phyloP scores from a whole-genome alignment of 2,797 vertebrate genomes.

The Loriculus beryllinus region DNA sequence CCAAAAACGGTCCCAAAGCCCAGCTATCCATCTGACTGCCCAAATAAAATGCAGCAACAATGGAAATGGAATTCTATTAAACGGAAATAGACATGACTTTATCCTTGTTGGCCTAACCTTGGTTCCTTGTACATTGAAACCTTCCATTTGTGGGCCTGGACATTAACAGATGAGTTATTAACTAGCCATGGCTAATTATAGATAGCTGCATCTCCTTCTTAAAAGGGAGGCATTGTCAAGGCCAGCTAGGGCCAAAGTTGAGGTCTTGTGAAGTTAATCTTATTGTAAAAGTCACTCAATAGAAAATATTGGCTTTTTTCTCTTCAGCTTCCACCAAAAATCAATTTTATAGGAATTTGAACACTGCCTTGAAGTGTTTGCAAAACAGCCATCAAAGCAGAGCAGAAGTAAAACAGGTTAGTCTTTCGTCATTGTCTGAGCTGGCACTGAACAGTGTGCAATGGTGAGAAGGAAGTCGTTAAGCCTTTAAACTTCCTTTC shows the following conservation, averaged over 20 bases:
- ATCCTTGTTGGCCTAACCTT: conserved; percentile 43
- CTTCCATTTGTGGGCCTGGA: conserved; percentile 40
- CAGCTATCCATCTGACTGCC: conserved; percentile 27
- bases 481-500: conserved; percentile 31
- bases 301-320: conserved; percentile 6
- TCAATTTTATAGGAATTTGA: conserved; percentile 54
- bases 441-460: neutral
- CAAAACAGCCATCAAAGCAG: conserved; percentile 34
- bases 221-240: conserved; percentile 48
- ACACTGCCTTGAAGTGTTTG: conserved; percentile 33
- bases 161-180: conserved; percentile 63
- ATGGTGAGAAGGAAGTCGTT: conserved; percentile 19
- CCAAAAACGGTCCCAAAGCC: neutral
- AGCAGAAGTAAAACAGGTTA: conserved; percentile 19
- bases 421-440: neutral
- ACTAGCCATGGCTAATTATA: conserved; percentile 61
- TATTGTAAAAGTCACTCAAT: conserved; percentile 31
- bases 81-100: conserved; percentile 36
- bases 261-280: conserved; percentile 58
- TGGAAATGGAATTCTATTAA: conserved; percentile 40
- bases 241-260: conserved; percentile 47
- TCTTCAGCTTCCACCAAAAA: conserved; percentile 15
- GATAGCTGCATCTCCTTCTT: conserved; percentile 46
- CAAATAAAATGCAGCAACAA: conserved; percentile 46
- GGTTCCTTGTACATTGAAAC: conserved; percentile 18